Conservation (phyloP, 2,888 invertebrate genomes). For the Danaus chrysippus region DNA sequence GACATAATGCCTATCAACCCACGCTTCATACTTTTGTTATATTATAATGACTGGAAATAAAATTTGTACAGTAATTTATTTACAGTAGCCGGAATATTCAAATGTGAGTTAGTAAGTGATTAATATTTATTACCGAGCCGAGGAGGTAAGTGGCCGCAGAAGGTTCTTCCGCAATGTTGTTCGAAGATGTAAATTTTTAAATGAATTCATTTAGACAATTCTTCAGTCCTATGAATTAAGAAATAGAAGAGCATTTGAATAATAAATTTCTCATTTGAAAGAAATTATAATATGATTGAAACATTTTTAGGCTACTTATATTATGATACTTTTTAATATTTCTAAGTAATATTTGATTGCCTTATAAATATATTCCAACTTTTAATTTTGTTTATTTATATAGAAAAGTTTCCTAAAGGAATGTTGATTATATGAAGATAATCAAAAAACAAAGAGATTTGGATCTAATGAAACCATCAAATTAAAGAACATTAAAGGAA, state of each 20-base stretch:
- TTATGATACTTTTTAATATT: too few relatives aligned
- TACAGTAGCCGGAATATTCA: constrained; percentile 73
- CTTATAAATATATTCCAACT: not conserved
- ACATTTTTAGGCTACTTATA: not conserved
- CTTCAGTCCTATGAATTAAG: constrained; percentile 27
- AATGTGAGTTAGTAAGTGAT: constrained; percentile 64
- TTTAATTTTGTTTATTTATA: not conserved
- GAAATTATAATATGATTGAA: not conserved
- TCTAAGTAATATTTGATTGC: too few relatives aligned
- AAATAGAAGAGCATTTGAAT: constrained; percentile 20
- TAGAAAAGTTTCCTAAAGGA: not conserved
- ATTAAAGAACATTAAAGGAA: constrained; percentile 64
- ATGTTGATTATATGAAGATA: constrained; percentile 35
- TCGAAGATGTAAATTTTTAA: constrained; percentile 45
- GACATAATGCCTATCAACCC: constrained; percentile 40
- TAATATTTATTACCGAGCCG: constrained; percentile 66
- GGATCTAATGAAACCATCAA: constrained; percentile 68
- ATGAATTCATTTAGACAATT: constrained; percentile 41
- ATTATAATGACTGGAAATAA: constrained; percentile 68
- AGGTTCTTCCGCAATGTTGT: constrained; percentile 37
- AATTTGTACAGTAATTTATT: constrained; percentile 55
- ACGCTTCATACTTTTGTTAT: constrained; percentile 42
- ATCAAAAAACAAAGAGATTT: constrained; percentile 59
- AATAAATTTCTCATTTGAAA: constrained; percentile 6
- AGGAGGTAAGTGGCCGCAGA: constrained; percentile 38